Base-by-base conservation (phyloP, 2,797 vertebrate genomes). In the Premnoplex brunnescens region DNA sequence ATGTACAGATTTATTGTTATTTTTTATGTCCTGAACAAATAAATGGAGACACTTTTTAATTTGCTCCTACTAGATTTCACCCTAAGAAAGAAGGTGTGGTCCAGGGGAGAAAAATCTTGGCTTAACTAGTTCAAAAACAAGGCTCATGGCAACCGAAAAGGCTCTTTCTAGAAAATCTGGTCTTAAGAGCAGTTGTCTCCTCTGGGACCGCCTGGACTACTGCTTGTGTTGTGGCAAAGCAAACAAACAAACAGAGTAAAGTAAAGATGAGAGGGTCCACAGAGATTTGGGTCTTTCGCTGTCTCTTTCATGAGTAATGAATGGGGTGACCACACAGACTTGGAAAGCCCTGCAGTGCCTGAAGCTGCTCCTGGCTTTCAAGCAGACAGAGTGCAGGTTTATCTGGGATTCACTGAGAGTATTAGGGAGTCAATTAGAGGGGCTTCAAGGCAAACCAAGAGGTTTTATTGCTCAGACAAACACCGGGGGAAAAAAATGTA, bases 241-340 rank as follows among this genome's bases (percentile, higher is more conserved):
- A 97, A 97, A 96, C 95, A 97, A 97, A 96, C 36, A 68, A 85
- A 55, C 75, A 96, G 81, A 97, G 88, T 78, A 92, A 95, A 96
- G 95, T 89, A 96, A 96, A 97, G 93, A 97, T 95, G 94, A 97
- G 91, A 89, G 91, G 48, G 84, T 90, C 96, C 79, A 13, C 85
- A 74, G 97, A 96, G 97, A 96, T 91, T 90, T 15, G 64, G 79
- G 89, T 94, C 96, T 96, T 96, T 96, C 7, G 63, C 94, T 95
- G 91, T 97, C 83, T 95, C 95, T 97, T 98, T 97, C 93, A 96
- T 97, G 94, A 97, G 92, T 94, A 95, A 97, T 96, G 97, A 97
- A 97, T 95, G 93, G 88, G 77, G 88, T 62, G 93, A 98, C 97
- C 95, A 0, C 97, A 97, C 64, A 92, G 94, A 84, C 96, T 96